Base-by-base conservation (phyloP, 2,113 vertebrate genomes). In the Pitta sordida region DNA sequence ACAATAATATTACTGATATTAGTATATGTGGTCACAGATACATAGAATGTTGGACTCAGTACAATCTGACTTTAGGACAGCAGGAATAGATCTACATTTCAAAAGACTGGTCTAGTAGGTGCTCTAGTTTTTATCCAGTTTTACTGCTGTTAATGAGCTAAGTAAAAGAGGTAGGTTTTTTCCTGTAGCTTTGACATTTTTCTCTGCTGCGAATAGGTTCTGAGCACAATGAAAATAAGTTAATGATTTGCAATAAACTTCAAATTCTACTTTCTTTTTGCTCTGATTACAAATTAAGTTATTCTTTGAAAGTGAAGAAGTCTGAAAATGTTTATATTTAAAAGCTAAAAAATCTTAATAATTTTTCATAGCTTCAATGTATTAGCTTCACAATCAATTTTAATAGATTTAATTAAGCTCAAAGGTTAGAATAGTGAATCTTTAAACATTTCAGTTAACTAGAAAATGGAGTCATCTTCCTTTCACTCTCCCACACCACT, bases 401-500 rank as follows among this genome's bases (percentile, higher is more conserved):
- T 84, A 93, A 67, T 60, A 86, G 48, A 67, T 80, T 95, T 96
- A 96, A 96, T 97, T 95, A 95, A 91, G 87, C 71, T 88, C 52
- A 60, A 91, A 95, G 83, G 96, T 96, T 83, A 91, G 34, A 34
- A 37, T 56, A 79, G 46, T 85, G 94, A 93, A 97, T 96, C 93
- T 95, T 97, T 94, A 97, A 98, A 97, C 96, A 91, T 80, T 97
- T 94, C 88, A 97, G 86, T 96, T 96, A 97, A 97, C 93, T 96
- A 95, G 68, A 97, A 98, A 97, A 97, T 97, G 55, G 53, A 83
- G 97, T 96, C 56, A 89, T 97, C 94, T 95, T 95, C 59, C 86
- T 85, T 95, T 94, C 67, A 95, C 67, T 96, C 60, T 81, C 46
- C 19, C 16, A 93, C 68, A 86, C 80, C 73, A 34, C 55, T 92